Conservation (phyloP, 2,797 vertebrate species). For the Aythya fuligula region DNA sequence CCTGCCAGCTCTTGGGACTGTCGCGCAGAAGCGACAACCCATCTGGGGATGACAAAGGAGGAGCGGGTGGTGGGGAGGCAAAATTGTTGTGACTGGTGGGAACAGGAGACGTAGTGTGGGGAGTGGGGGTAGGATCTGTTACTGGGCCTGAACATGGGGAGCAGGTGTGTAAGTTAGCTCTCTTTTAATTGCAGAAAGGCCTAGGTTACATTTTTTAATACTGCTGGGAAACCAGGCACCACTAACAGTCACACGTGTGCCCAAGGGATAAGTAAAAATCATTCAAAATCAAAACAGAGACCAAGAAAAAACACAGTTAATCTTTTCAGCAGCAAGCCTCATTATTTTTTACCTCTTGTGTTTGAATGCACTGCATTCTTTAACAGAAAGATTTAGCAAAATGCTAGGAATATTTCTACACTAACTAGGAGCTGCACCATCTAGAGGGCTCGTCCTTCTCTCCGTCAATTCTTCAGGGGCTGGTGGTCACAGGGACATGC, state of each 20-base stretch:
- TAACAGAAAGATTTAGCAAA: not conserved
- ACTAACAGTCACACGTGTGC: not conserved
- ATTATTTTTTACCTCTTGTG: not conserved
- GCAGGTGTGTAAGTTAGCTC: not conserved
- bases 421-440: not conserved
- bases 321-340: not conserved
- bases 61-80: not conserved
- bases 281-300: slow-evolving; percentile 11
- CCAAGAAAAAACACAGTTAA: not conserved
- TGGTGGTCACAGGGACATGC: not conserved
- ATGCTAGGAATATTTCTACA: not conserved
- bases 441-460: fast-evolving
- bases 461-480: not conserved
- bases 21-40: not conserved
- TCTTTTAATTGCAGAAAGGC: not conserved
- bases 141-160: not conserved
- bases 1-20: not conserved
- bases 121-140: not conserved
- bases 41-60: not conserved
- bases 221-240: not conserved
- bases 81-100: not conserved
- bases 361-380: not conserved
- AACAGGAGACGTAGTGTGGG: not conserved
- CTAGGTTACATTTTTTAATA: not conserved
- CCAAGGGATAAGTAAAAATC: not conserved